Conservation (phyloP, 92 coral and sea anemone species). For the Phenganax stokvisi region DNA sequence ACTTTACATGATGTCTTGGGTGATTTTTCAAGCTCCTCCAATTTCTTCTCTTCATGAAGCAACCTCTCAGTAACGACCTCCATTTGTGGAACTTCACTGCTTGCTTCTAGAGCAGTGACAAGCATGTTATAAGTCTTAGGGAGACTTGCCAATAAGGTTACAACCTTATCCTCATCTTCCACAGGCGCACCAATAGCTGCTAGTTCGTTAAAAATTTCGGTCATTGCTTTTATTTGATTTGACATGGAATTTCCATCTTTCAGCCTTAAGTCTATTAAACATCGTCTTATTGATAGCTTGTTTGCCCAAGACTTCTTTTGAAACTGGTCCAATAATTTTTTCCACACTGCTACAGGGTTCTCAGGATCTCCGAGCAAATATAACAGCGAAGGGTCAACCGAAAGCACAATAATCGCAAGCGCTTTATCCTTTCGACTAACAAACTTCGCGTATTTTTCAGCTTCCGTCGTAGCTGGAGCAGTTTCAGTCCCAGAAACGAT, state of each 20-base stretch:
- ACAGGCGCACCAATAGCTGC: slow-evolving; percentile 53
- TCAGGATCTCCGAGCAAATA: slow-evolving; percentile 54
- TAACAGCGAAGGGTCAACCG: slow-evolving; percentile 48
- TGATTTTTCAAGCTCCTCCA: slow-evolving; percentile 42
- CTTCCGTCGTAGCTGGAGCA: slow-evolving; percentile 49
- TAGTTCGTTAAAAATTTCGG: slow-evolving; percentile 54
- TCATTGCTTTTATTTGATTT: slow-evolving; percentile 43
- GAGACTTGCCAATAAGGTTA: slow-evolving; percentile 20
- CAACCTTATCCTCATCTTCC: slow-evolving; percentile 52
- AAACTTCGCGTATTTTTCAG: slow-evolving; percentile 33
- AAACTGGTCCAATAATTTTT: slow-evolving; percentile 52
- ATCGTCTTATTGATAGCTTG: slow-evolving; percentile 43
- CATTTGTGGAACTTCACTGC: slow-evolving; percentile 39
- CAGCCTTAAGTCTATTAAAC: slow-evolving; percentile 37
- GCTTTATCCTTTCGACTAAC: slow-evolving; percentile 44
- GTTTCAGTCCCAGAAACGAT: slow-evolving; percentile 52
- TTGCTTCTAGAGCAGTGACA: slow-evolving; percentile 47
- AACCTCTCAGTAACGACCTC: slow-evolving; percentile 59
- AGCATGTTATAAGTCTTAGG: slow-evolving; percentile 12
- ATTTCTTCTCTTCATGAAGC: slow-evolving; percentile 59
- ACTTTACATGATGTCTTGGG: slow-evolving; percentile 26
- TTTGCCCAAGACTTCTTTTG: slow-evolving; percentile 57
- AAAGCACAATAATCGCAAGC: slow-evolving; percentile 48
- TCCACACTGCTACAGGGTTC: slow-evolving; percentile 51
- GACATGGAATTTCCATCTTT: slow-evolving; percentile 51